Evolutionary conservation across 1,140 invertebrate species (phyloP), one percentile per base, ranked within the genome.

Genomic region (Adoxophyes honmai): DNA sequence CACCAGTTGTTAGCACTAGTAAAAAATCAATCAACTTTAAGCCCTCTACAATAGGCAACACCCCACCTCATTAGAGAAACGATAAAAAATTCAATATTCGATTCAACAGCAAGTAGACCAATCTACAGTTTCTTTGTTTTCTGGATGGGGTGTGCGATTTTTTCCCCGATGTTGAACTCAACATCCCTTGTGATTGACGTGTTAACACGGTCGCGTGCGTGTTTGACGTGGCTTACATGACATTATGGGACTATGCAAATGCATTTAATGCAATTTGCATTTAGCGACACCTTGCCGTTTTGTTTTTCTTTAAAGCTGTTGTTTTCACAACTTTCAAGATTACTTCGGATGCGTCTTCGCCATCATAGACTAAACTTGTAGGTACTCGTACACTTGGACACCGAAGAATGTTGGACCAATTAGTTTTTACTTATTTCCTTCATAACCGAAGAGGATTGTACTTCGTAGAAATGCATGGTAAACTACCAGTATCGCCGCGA

Each of bases 11-110:
- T 28, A 48, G 42, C n/a, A 15, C 4, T 33, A 48, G 42, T 48
- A 48, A 48, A 48, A 48, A 48, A 48, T 48, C 42, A 48, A 48
- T 48, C 42, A 48, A 18, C 42, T 18, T 21, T 33, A 48, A 48
- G 18, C 42, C 42, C 42, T 18, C 15, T 21, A 48, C 42, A 48
- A 48, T 48, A 48, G 42, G 11, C 10, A 28, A 48, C 42, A 48
- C 42, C 42, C 42, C 42, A 48, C 18, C 42, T 48, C 42, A 48
- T 48, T 48, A 69, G 64, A 59, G 64, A 61, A 61, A 48, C 59
- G 72, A 78, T 80, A 70, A 75, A 77, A 77, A 75, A 77, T 73
- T 73, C 73, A 75, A 73, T 75, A 63, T 73, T 76, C 70, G 64
- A 72, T 73, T 72, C 57, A 62, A 67, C 68, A 62, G 70, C 62